Evolutionary conservation across 2,113 vertebrate species (phyloP), one percentile per base, ranked within the genome.

Genomic region (Podiceps cristatus): DNA sequence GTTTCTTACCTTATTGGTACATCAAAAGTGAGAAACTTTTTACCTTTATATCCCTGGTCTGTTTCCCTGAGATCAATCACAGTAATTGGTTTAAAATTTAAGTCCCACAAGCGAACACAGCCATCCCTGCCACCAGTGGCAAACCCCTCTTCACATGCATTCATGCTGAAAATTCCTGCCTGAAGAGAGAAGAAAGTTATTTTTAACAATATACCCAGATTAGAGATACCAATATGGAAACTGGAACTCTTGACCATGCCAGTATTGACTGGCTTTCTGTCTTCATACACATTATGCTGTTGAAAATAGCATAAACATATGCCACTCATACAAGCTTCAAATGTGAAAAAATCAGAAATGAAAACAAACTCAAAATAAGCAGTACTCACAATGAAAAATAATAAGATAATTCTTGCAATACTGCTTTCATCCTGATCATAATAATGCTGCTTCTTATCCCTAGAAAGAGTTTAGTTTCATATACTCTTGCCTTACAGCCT

Each of bases 81-180:
- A 98, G 99, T 99, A 98, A 99, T 99, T 98, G 99, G 99, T 98
- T 99, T 99, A 98, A 99, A 99, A 98, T 98, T 99, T 98, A 99
- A 98, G 98, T 99, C 99, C 99, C 99, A 99, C 97, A 99, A 98
- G 74, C 99, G 99, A 98, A 99, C 98, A 66, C 99, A 99, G 94
- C 99, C 99, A 86, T 99, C 99, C 94, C 99, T 98, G 88, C 99
- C 99, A 92, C 99, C 99, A 53, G 99, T 99, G 96, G 99, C 99
- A 97, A 99, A 99, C 66, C 99, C 99, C 96, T 99, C 99, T 97
- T 99, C 99, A 80, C 99, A 99, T 37, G 99, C 99, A 97, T 99
- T 99, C 99, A 99, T 99, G 98, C 99, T 99, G 98, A 99, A 99
- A 98, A 99, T 99, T 97, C 99, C 99, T 98, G 99, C 99, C 99